Evolutionary conservation across 2,888 invertebrate genomes (phyloP), one percentile per base, ranked within the genome.

Genomic region (Protodeltote pygarga): DNA sequence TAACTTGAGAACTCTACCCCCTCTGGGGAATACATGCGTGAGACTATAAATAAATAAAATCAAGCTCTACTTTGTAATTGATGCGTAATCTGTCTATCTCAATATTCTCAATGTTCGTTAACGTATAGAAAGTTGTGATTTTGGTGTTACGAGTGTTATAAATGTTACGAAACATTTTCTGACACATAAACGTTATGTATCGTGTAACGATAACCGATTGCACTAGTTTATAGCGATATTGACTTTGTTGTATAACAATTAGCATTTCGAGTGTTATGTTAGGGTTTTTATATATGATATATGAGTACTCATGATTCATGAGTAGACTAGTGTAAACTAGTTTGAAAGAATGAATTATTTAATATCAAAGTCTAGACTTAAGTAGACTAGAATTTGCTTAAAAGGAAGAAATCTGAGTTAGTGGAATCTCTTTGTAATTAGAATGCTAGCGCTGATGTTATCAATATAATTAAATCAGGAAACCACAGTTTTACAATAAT

Each of bases 111-210:
- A 47, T 23, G 25, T 32, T 44, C 25, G 24, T 38, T 28, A 24
- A 44, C 25, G 34, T 29, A 9, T 63, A 61, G 75, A 77, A 79
- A 77, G 75, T 64, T 28, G 41, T 64, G 41, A 72, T 63, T 63
- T 63, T 28, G 24, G 44, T 19, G 45, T 76, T 77, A 55, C 51
- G 57, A 48, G n/a, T n/a, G n/a, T n/a, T n/a, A n/a, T n/a, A n/a
- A n/a, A 45, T 19, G 45, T 76, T 77, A 55, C 51, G 57, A 48
- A 74, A 77, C 41, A 19, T 29, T 45, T 35, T 61, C 66, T 49
- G 54, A 53, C 63, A 61, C 24, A 31, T 48, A 11, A 37, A 33
- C 24, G 47, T 66, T 76, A 70, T 65, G 62, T n/a, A n/a, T 67
- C 55, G 65, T 61, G 45, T 39, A 42, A 39, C 34, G 6, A 65